A percentile compares a stretch with the other conserved stretches of the same genome.
phyloP scores from a whole-genome alignment of 2,888 invertebrate species.

The Orthosia cruda region DNA sequence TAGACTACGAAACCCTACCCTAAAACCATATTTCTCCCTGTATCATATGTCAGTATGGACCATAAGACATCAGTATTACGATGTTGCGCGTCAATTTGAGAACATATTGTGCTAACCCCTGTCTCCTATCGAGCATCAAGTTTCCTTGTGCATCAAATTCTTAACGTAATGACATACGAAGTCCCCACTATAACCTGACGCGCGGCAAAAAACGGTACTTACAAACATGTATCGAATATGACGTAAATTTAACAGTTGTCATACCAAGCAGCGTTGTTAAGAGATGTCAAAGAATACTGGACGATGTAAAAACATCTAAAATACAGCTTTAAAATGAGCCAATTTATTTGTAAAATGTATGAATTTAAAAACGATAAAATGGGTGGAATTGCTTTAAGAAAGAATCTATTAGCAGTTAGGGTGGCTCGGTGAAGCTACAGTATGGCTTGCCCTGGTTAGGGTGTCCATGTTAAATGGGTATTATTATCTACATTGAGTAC shows the following conservation, averaged over 20 bases:
- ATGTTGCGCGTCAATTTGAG: conserved; percentile 27
- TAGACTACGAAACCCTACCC: neutral
- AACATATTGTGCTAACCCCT: conserved; percentile 45
- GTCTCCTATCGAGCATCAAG: conserved; percentile 44
- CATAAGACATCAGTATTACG: conserved; percentile 40
- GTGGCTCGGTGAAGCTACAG: conserved; percentile 61
- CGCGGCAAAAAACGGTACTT: neutral
- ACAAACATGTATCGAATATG: neutral
- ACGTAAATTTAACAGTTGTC: conserved; percentile 3
- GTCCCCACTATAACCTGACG: conserved; percentile 7
- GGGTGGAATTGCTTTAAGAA: conserved; percentile 66
- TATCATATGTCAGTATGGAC: conserved; percentile 32
- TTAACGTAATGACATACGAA: conserved; percentile 24
- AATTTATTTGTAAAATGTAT: conserved; percentile 58
- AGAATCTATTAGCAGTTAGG: conserved; percentile 79
- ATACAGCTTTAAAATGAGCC: conserved; percentile 38
- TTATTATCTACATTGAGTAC: conserved; percentile 6
- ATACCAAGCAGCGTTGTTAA: neutral
- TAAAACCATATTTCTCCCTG: conserved; percentile 4
- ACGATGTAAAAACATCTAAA: neutral
- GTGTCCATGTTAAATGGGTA: conserved; percentile 62
- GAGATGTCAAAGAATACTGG: conserved; percentile 25
- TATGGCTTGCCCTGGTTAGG: conserved; percentile 62
- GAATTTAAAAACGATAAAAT: conserved; percentile 71
- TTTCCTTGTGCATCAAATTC: conserved; percentile 37